phyloP scores from a whole-genome alignment of 2,888 invertebrate genomes.

The Meghimatium bilineatum region DNA sequence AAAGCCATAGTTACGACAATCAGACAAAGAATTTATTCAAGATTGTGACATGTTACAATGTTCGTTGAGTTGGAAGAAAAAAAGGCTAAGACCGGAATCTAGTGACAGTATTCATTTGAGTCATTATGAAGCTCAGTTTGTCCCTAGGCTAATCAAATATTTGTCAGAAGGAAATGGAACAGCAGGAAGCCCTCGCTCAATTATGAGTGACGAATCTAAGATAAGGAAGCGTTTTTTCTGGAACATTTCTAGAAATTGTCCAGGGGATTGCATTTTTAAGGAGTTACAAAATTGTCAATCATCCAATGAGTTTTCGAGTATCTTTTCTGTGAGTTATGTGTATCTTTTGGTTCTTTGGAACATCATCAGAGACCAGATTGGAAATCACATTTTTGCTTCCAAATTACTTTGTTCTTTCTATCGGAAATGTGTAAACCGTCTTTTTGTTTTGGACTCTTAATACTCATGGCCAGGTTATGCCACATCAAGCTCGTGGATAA shows the following conservation, averaged over 20 bases:
- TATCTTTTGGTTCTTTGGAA: no score
- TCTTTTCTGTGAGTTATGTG: background rate
- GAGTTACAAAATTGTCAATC: background rate
- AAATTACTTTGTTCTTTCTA: no score
- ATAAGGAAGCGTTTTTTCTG: background rate
- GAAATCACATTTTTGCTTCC: no score
- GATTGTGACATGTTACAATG: background rate
- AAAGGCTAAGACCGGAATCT: background rate
- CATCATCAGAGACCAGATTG: no score
- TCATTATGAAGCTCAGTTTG: background rate
- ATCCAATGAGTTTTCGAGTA: background rate
- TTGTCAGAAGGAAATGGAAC: constrained; percentile 7
- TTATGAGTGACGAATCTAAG: constrained; percentile 15
- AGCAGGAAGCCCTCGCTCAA: constrained; percentile 1
- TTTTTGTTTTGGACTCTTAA: no score
- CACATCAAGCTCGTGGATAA: no score
- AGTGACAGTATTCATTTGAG: background rate
- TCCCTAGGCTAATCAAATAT: background rate
- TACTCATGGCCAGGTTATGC: no score
- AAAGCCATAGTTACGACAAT: background rate
- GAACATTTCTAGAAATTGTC: background rate
- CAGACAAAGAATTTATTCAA: background rate
- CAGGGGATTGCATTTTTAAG: background rate
- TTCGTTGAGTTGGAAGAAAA: background rate
- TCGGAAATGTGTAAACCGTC: no score